Conservation (phyloP, 2,797 vertebrate species). For the Carduelis carduelis region DNA sequence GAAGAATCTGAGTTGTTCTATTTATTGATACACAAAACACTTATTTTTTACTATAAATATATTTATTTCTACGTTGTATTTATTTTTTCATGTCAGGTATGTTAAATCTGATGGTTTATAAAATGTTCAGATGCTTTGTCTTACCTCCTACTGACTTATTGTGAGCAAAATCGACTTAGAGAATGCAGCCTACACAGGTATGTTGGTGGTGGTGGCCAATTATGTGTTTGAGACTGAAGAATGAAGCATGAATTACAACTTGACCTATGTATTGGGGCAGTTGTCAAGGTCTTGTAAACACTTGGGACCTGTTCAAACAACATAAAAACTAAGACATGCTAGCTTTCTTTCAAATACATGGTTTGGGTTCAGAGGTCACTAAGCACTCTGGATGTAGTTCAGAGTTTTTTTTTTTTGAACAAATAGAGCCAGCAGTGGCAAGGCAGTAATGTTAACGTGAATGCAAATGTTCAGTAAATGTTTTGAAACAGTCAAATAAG, state of each 20-base stretch:
- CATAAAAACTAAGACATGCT: not conserved
- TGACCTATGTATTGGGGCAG: not conserved
- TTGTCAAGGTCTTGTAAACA: not conserved
- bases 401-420: not conserved
- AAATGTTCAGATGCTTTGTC: not conserved
- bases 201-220: not conserved
- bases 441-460: not conserved
- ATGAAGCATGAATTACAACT: not conserved
- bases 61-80: constrained; percentile 77
- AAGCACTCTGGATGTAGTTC: not conserved
- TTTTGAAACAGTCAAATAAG: not conserved
- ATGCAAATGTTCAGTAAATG: not conserved
- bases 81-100: constrained; percentile 68
- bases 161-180: not conserved
- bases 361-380: not conserved
- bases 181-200: not conserved
- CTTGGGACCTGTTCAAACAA: not conserved
- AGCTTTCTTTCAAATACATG: not conserved
- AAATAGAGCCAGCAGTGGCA: not conserved
- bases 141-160: not conserved
- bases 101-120: not conserved
- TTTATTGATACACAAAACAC: constrained; percentile 52
- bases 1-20: not conserved
- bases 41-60: constrained; percentile 71
- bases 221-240: not conserved